Evolutionary conservation across 1,140 invertebrate species (phyloP), one percentile per base, ranked within the genome.

Genomic region (Drosophila dunni): DNA sequence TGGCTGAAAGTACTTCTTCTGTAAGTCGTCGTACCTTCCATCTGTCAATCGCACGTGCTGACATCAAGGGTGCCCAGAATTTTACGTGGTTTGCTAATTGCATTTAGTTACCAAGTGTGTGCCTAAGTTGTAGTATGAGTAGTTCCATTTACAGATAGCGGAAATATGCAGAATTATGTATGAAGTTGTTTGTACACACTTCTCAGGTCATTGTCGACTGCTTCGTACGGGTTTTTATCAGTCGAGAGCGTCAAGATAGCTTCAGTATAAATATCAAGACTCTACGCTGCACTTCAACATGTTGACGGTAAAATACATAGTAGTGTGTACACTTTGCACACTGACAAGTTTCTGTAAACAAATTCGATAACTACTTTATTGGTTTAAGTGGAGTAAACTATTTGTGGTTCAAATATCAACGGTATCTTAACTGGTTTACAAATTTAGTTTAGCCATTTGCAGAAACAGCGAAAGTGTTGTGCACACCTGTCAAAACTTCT

Each of bases 41-140:
- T 57, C 72, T 80, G 78, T 71, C 66, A 72, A 80, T 75, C 69
- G 76, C 76, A 79, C 76, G 77, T 79, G 77, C 50, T 58, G 40
- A 38, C 36, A 36, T 44, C 40, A 29, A 73, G 72, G 75, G 76
- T 57, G 13, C 36, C 33, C 62, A n/a, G 57, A 46, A 44, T 50
- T 77, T 58, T n/a, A 11, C 24, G 29, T 54, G 62, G 46, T 48
- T 42, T 46, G 33, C 36, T 56, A 56, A 56, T 56, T 40, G 53
- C 34, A 56, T 53, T 53, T 53, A 36, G 29, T 36, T 34, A 34
- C 15, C 40, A n/a, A 56, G 36, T 56, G 36, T 36, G 29, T n/a
- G 17, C 24, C 50, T 53, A 34, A 53, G 50, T 29, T 5, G 50
- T 53, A 53, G 13, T 36, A 15, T 13, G n/a, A 53, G 50, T 53